phyloP scores from a whole-genome alignment of 2,113 vertebrate genomes.

The Enhydra lutris region DNA sequence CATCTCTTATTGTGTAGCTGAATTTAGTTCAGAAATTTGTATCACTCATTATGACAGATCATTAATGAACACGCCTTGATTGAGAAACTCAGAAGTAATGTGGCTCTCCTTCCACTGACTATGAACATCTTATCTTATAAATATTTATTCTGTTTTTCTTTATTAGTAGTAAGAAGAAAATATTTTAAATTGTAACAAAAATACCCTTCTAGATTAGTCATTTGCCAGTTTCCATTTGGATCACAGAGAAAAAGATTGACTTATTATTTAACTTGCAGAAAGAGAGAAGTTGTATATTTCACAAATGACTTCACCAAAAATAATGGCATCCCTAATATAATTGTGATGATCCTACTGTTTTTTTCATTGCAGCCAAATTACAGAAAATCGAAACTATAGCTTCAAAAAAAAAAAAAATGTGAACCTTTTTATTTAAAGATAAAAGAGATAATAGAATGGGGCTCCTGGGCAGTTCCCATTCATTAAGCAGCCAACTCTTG shows the following conservation, averaged over 20 bases:
- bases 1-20: neutral
- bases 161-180: conserved; percentile 3
- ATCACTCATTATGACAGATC: neutral
- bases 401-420: neutral
- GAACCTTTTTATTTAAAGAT: neutral
- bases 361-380: neutral
- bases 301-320: neutral
- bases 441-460: neutral
- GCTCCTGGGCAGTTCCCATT: neutral
- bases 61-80: neutral
- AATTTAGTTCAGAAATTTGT: neutral
- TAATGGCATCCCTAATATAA: neutral
- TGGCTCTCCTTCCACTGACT: neutral
- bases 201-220: neutral
- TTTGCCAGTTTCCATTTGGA: neutral
- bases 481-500: neutral
- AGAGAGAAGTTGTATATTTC: neutral
- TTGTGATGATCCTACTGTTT: neutral
- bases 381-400: neutral
- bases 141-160: neutral
- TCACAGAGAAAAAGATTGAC: neutral
- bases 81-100: neutral
- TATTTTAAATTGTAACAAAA: neutral
- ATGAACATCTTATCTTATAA: neutral
- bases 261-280: neutral